A percentile compares a stretch with the other conserved stretches of the same genome.
phyloP scores from a whole-genome alignment of 2,888 invertebrate genomes.

The Octonoba sinensis region DNA sequence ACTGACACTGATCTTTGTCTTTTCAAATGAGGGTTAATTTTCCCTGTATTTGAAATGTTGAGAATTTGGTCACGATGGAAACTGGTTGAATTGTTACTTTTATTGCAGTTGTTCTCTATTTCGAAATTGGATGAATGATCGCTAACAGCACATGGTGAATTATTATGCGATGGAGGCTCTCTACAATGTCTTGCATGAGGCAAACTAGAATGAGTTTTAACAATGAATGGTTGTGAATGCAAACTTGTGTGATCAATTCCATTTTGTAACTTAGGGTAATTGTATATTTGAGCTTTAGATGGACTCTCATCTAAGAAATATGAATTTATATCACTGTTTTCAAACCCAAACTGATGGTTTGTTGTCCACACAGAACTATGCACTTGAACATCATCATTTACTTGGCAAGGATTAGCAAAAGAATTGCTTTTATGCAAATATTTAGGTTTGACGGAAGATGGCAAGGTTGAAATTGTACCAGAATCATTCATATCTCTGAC shows the following conservation, averaged over 20 bases:
- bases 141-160: neutral
- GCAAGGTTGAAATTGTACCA: neutral
- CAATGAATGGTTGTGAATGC: too few relatives aligned
- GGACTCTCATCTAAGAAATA: neutral
- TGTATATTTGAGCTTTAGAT: neutral
- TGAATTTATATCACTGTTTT: neutral
- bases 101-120: too few relatives aligned
- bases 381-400: neutral
- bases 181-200: too few relatives aligned
- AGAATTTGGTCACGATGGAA: neutral
- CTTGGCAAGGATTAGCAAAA: neutral
- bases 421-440: neutral
- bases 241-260: too few relatives aligned
- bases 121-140: neutral
- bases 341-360: neutral
- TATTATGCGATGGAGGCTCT: neutral
- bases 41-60: neutral
- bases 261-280: too few relatives aligned
- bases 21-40: too few relatives aligned
- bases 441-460: neutral
- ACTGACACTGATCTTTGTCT: neutral
- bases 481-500: conserved; percentile 17
- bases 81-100: neutral
- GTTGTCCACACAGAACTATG: neutral
- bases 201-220: neutral